A percentile compares a stretch with the other conserved stretches of the same genome.
These are phyloP conservation scores for Clupea harengus DNA, from an alignment of 2,113 vertebrate species.

Conservation along the genomic window DNA sequence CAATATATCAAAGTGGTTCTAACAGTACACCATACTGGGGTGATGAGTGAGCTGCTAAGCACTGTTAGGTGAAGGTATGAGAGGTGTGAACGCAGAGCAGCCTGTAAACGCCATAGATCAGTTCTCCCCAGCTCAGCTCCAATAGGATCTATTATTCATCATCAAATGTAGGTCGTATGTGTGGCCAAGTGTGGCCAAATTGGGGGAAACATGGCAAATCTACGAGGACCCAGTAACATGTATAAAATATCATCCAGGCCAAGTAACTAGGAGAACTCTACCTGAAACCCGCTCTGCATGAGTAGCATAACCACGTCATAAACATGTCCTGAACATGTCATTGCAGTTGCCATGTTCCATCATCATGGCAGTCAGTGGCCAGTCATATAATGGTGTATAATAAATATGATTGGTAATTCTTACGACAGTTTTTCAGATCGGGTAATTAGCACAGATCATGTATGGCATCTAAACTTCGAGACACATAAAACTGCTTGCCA, in stretches of 20 bases:
- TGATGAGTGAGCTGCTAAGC: neutral
- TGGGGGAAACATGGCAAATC: neutral
- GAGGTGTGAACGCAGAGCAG: neutral
- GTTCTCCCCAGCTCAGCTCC: neutral
- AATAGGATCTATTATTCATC: neutral
- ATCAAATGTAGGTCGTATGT: conserved; percentile 3
- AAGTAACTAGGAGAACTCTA: neutral
- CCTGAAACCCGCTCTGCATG: neutral
- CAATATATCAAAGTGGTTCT: neutral
- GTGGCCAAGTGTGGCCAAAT: neutral
- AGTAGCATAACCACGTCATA: neutral
- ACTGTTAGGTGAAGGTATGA: neutral
- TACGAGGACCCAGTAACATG: neutral
- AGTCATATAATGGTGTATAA: neutral
- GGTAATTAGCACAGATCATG: neutral
- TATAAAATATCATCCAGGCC: neutral
- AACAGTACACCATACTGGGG: neutral
- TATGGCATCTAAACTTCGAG: neutral
- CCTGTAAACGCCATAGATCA: neutral
- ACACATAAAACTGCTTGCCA: neutral
- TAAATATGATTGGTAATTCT: neutral
- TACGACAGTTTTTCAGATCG: neutral
- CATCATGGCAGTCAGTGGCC: neutral
- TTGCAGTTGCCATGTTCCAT: no score
- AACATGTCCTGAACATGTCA: neutral